Evolutionary conservation across 1,140 invertebrate species (phyloP), one percentile per base, ranked within the genome.

Genomic region (Radopholus similis): DNA sequence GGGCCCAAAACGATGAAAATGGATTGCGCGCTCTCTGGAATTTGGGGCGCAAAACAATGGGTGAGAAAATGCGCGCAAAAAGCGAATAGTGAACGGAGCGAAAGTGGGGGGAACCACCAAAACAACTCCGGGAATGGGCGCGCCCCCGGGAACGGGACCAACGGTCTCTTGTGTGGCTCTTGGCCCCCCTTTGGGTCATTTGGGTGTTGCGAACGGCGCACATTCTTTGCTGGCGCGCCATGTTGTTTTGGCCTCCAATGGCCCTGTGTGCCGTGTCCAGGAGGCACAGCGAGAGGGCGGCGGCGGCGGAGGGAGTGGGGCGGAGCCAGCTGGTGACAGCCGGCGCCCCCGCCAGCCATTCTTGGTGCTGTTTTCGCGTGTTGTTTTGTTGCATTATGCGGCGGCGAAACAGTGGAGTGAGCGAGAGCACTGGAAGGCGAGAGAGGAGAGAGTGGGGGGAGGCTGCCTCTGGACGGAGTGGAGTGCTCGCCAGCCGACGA

Each of bases 331-430:
- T 51, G 47, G 47, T 51, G 47, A 51, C 47, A 51, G 47, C 47
- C 47, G 47, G 30, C 47, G 21, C 21, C 21, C 23, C 47, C 21
- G 47, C 23, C 47, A 23, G 42, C 42, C 42, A 6, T 47, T 47
- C 42, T 47, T 47, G 21, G 47, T 51, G 47, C n/a, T 51, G 47
- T 51, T 51, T 51, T 51, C 18, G 47, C n/a, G 47, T 51, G 47
- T 51, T 51, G n/a, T 51, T 18, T 51, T 51, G n/a, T 51, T 51
- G 8, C 30, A 8, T 21, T 51, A 51, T 51, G 47, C 23, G n/a
- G 47, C 47, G 18, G n/a, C 47, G 18, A 28, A 21, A 8, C 11
- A 11, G 47, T 9, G 6, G 44, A 40, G n/a, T n/a, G n/a, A n/a
- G n/a, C n/a, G n/a, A n/a, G n/a, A n/a, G n/a, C n/a, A n/a, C n/a